Conservation (phyloP, 2,888 invertebrate genomes). For the Saturnia pavonia region DNA sequence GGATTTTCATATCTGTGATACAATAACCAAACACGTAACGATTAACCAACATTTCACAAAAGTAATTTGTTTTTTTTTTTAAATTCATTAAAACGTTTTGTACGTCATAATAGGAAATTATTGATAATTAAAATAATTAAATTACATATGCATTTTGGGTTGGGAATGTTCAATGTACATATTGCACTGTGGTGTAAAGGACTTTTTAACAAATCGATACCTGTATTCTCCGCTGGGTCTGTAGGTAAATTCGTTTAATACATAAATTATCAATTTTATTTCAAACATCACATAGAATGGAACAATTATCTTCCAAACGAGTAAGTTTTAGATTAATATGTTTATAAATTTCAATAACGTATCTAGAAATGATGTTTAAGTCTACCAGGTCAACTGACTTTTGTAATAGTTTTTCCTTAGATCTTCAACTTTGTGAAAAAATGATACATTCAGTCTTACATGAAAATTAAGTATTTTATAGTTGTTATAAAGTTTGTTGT, state of each 20-base stretch:
- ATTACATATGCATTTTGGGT: background rate
- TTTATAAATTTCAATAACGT: background rate
- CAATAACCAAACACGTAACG: too few relatives aligned
- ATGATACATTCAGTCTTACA: background rate
- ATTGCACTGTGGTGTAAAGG: constrained; percentile 5
- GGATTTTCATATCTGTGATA: too few relatives aligned
- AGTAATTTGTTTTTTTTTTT: too few relatives aligned
- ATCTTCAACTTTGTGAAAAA: background rate
- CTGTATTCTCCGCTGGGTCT: background rate
- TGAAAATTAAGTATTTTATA: background rate
- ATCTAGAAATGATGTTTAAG: background rate
- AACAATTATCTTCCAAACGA: too few relatives aligned
- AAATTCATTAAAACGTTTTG: background rate
- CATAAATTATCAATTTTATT: too few relatives aligned
- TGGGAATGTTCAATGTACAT: constrained; percentile 1
- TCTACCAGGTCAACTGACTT: background rate
- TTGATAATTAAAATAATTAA: background rate
- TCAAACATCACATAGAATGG: too few relatives aligned
- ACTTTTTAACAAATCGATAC: background rate
- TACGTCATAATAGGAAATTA: background rate
- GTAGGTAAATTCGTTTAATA: background rate
- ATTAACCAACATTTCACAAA: too few relatives aligned
- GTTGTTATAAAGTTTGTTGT: too few relatives aligned
- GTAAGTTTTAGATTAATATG: too few relatives aligned
- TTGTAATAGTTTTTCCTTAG: background rate